Evolutionary conservation across 2,888 invertebrate species (phyloP).

Genomic region (Drosophila neutralis): DNA sequence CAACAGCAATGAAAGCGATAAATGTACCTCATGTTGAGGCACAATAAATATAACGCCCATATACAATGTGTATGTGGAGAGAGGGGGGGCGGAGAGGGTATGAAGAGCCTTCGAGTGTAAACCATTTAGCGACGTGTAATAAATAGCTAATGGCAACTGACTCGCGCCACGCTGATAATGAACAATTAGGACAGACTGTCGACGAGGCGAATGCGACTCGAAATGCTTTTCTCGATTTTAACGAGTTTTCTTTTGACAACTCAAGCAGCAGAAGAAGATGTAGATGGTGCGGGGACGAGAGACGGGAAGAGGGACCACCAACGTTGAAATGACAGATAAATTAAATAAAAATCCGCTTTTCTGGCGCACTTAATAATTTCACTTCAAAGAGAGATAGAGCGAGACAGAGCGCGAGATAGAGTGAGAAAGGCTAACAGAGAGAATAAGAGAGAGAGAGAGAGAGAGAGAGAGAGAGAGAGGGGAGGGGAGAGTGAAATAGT

Average conservation of each 20-base stretch:
- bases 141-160: constrained; percentile 41
- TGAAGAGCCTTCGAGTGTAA: constrained; percentile 23
- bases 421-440: constrained; percentile 1
- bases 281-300: too few relatives aligned
- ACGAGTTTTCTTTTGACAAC: background rate
- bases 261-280: background rate
- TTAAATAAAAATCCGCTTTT: constrained; percentile 61
- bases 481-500: constrained; percentile 20
- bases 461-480: constrained; percentile 13
- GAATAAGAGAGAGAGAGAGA: constrained; percentile 1
- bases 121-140: constrained; percentile 41
- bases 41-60: constrained; percentile 9
- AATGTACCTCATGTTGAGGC: constrained; percentile 26
- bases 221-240: constrained; percentile 60
- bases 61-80: constrained; percentile 17
- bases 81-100: background rate
- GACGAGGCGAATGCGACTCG: constrained; percentile 25
- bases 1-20: constrained; percentile 25
- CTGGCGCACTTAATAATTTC: constrained; percentile 72
- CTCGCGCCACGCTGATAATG: constrained; percentile 30
- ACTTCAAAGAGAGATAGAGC: constrained; percentile 50
- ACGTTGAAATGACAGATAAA: constrained; percentile 54
- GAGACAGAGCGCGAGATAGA: background rate
- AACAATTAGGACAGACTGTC: constrained; percentile 40
- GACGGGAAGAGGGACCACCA: constrained; percentile 48